Conservation (phyloP, 2,888 invertebrate species). For the Conomelus anceps region DNA sequence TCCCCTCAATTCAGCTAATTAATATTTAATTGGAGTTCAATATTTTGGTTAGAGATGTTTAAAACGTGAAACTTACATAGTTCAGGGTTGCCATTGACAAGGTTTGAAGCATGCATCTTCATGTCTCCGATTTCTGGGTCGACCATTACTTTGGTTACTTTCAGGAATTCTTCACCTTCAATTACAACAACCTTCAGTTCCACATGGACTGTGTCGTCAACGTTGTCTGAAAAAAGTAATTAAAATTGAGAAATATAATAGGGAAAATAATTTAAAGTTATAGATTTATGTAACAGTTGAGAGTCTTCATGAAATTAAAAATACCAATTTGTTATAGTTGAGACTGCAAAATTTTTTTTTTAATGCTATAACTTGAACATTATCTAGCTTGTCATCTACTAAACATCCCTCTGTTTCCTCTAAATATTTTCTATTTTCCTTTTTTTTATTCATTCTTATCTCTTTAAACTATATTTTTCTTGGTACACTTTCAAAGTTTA, state of each 20-base stretch:
- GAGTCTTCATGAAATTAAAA: conserved; percentile 3
- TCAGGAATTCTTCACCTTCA: conserved; percentile 50
- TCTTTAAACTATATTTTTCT: too few species aligned
- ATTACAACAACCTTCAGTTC: conserved; percentile 51
- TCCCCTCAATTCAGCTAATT: too few species aligned
- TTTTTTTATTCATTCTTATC: too few species aligned
- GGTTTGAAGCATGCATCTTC: conserved; percentile 52
- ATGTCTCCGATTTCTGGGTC: conserved; percentile 57
- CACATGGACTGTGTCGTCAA: conserved; percentile 51
- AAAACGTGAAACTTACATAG: conserved; percentile 51
- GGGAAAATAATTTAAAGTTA: conserved; percentile 17
- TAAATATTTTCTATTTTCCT: too few species aligned
- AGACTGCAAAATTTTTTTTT: too few species aligned
- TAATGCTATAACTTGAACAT: too few species aligned
- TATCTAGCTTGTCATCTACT: too few species aligned
- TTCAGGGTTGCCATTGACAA: conserved; percentile 53
- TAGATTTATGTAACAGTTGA: not conserved
- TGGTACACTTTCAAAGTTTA: too few species aligned
- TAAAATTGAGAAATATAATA: not conserved
- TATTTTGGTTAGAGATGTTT: too few species aligned
- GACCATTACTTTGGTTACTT: conserved; percentile 53
- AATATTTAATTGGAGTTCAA: too few species aligned
- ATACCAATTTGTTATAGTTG: not conserved
- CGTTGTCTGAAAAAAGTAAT: conserved; percentile 46
- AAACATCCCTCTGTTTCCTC: too few species aligned